Evolutionary conservation across 2,888 invertebrate species (phyloP).

Genomic region (Nephrocerus scutellatus): DNA sequence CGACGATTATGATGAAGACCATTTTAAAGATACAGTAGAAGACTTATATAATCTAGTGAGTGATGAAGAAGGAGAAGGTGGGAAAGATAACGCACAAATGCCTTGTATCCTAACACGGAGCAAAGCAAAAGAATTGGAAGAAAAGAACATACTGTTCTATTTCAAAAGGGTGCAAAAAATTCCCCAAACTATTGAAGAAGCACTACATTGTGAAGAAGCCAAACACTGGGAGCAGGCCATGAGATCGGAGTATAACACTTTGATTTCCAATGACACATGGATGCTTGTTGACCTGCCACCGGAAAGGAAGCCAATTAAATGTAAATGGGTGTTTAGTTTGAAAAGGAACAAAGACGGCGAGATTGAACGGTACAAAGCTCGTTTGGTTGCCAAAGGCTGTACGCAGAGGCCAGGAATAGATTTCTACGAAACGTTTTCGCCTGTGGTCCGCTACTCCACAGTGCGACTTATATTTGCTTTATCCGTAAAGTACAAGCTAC

Average conservation of each 20-base stretch:
- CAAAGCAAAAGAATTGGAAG: too few species aligned
- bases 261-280: conserved; percentile 24
- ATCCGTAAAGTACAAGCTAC: conserved; percentile 6
- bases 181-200: conserved; percentile 12
- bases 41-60: too few species aligned
- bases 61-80: too few species aligned
- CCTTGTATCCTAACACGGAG: too few species aligned
- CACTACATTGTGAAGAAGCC: conserved; percentile 3
- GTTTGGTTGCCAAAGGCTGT: conserved; percentile 27
- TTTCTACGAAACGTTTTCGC: conserved; percentile 10
- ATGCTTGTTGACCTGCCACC: conserved; percentile 20
- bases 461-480: conserved; percentile 7
- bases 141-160: too few species aligned
- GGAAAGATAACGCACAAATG: too few species aligned
- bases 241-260: conserved; percentile 22
- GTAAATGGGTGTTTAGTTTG: conserved; percentile 27
- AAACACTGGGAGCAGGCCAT: conserved; percentile 25
- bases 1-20: too few species aligned
- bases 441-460: conserved; percentile 5
- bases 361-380: conserved; percentile 20
- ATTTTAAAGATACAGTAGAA: too few species aligned
- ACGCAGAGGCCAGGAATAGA: conserved; percentile 18
- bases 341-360: conserved; percentile 22
- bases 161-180: too few species aligned
- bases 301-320: conserved; percentile 20